phyloP scores from a whole-genome alignment of 2,888 invertebrate genomes.

The Archaeoteleia sp. region DNA sequence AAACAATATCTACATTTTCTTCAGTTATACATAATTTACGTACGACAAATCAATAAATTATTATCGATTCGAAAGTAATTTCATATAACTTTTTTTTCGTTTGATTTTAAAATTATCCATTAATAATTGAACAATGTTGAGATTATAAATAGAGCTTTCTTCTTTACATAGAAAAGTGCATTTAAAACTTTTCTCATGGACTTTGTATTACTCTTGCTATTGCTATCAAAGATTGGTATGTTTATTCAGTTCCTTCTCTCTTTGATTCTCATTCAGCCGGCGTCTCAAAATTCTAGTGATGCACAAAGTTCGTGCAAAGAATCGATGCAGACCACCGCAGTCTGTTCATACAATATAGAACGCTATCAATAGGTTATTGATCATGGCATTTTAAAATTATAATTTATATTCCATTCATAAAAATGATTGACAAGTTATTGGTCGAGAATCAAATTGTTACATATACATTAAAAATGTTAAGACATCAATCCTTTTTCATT shows the following conservation, averaged over 20 bases:
- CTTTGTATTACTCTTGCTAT: not conserved
- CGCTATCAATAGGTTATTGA: conserved; percentile 3
- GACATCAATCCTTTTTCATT: too few relatives aligned
- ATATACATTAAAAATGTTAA: too few relatives aligned
- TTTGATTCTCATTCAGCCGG: not conserved
- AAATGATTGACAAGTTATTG: conserved; percentile 1
- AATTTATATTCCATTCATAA: not conserved
- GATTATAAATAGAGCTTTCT: too few relatives aligned
- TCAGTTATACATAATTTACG: too few relatives aligned
- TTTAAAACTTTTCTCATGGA: not conserved
- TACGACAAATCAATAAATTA: too few relatives aligned
- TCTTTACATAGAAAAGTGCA: too few relatives aligned
- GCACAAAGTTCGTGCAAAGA: conserved; percentile 3
- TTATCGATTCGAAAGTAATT: too few relatives aligned
- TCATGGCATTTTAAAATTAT: not conserved
- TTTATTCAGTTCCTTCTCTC: conserved; percentile 1
- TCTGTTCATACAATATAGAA: not conserved
- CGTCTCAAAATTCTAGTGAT: not conserved
- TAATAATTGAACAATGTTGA: too few relatives aligned
- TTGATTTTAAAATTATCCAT: too few relatives aligned
- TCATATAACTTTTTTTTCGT: too few relatives aligned
- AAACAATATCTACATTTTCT: too few relatives aligned
- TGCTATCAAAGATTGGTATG: not conserved
- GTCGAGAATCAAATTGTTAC: too few relatives aligned
- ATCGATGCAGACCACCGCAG: not conserved